Percentiles rank a stretch among this genome's conserved stretches.
Evolutionary conservation across 2,113 vertebrate genomes (phyloP).

Genomic region (Fulica atra): DNA sequence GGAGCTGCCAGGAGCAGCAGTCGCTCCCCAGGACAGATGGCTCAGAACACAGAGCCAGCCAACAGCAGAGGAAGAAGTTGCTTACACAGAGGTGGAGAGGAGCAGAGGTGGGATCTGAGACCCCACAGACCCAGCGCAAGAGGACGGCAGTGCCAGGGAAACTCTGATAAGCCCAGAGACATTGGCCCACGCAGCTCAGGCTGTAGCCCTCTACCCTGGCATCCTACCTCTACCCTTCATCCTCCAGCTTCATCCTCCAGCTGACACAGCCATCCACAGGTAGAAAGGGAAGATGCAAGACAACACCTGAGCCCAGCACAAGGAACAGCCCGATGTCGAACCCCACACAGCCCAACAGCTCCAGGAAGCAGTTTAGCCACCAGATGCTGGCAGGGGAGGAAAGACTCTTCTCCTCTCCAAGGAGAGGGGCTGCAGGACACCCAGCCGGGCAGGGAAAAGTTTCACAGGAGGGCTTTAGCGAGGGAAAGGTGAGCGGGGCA

Average conservation of each 20-base stretch:
- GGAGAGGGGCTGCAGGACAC: background rate
- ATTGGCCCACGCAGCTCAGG: background rate
- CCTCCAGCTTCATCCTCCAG: background rate
- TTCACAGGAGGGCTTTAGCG: background rate
- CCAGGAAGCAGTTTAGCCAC: background rate
- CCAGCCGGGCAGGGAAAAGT: background rate
- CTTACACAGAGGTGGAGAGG: background rate
- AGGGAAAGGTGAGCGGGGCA: background rate
- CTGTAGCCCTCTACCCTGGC: background rate
- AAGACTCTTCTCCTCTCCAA: background rate
- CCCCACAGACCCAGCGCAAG: background rate
- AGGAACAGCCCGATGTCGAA: background rate
- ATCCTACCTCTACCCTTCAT: background rate
- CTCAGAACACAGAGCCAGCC: background rate
- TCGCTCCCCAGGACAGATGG: background rate
- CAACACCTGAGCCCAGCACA: background rate
- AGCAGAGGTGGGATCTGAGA: background rate
- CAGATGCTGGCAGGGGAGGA: background rate
- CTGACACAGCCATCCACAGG: background rate
- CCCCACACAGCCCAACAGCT: accelerated
- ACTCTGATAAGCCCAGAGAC: background rate
- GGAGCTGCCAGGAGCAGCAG: background rate
- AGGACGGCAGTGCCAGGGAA: background rate
- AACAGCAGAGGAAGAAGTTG: background rate
- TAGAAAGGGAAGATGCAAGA: background rate